Conservation (phyloP, 2,113 vertebrate genomes). For the Labeo catla region DNA sequence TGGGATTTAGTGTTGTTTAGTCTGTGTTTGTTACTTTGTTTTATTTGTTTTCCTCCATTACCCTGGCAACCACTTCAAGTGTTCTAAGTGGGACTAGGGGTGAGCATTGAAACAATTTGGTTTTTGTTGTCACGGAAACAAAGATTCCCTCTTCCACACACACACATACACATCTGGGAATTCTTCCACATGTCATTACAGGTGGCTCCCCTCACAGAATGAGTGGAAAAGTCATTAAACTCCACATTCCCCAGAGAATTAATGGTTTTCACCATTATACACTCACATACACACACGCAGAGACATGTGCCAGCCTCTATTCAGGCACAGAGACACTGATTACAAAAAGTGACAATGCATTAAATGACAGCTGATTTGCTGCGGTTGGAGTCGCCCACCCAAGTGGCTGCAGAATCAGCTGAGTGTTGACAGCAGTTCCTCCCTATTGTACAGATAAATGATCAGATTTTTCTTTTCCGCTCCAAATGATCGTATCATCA, state of each 20-base stretch:
- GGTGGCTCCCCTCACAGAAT: neutral
- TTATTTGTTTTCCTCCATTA: conserved; percentile 2
- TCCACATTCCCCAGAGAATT: neutral
- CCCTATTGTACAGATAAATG: neutral
- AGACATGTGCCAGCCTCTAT: neutral
- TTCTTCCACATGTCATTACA: conserved; percentile 9
- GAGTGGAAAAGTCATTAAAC: conserved; percentile 8
- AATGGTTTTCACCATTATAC: conserved; percentile 17
- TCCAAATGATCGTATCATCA: neutral
- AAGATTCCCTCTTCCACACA: neutral
- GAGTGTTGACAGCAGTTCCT: neutral
- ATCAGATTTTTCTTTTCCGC: neutral
- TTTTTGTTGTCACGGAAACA: conserved; percentile 45
- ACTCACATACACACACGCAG: neutral
- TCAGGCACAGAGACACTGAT: neutral
- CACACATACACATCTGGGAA: neutral
- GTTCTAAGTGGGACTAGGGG: neutral
- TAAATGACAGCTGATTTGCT: neutral
- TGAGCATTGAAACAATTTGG: neutral
- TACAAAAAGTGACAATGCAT: neutral
- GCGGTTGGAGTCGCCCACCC: neutral
- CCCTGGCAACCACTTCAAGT: conserved; percentile 2
- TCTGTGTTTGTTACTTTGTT: conserved; percentile 14
- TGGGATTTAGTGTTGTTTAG: neutral
- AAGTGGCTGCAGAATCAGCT: neutral